Evolutionary conservation across 2,113 vertebrate genomes (phyloP), one percentile per base, ranked within the genome.

Genomic region (Blennius ocellaris): DNA sequence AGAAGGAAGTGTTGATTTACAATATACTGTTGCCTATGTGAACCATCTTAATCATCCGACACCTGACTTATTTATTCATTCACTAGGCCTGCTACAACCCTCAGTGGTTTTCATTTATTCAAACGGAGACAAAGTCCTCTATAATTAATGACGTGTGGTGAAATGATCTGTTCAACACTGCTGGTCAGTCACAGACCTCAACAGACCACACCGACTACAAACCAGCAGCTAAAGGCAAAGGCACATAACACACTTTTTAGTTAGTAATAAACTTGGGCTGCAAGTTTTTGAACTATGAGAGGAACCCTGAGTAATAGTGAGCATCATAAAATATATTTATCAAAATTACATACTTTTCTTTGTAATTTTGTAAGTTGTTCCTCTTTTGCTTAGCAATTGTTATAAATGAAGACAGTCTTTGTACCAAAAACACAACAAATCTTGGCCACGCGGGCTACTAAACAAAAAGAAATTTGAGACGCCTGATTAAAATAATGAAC

Each of bases 61-160:
- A 49, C 44, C 14, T 5, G 44, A 57, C 50, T 45, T 37, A 69
- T 62, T 63, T 37, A 30, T 57, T 70, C 21, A 41, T 17, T 45
- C 41, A 0, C 57, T 51, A 0, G 6, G 37, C 36, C n/a, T 2
- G 5, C 16, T 45, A 10, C 9, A 58, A 60, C 47, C 52, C 21
- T 11, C 12, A 7, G 5, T n/a, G 1, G 39, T 0, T 9, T 66
- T 39, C 2, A 36, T 59, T 52, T 56, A 56, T 59, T 52, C 49
- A 56, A 52, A 16, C 57, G 2, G 7, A 0, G 12, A 37, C 21
- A 30, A 30, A 54, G 15, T 7, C 56, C 5, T 44, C 47, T 2
- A 37, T 38, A 38, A 54, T 49, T 39, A 41, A 62, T 57, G 14
- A 11, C 47, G 37, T 75, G 49, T 43, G 45, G 40, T 30, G 49